phyloP scores from a whole-genome alignment of 2,797 vertebrate genomes.

The Callimico goeldii region DNA sequence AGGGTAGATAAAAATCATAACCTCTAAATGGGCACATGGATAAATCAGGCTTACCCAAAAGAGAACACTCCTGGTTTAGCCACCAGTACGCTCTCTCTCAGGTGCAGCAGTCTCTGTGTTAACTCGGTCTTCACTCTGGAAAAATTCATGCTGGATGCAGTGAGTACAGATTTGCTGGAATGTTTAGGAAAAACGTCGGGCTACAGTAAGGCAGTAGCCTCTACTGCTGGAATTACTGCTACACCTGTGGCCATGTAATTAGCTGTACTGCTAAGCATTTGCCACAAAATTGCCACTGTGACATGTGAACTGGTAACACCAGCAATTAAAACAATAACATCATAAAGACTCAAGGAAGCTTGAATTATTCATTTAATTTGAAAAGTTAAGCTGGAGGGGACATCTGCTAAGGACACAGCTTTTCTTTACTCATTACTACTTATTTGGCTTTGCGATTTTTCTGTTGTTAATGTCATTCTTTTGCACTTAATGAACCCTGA shows the following conservation, averaged over 20 bases:
- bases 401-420: neutral
- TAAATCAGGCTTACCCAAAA: neutral
- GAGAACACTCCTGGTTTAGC: neutral
- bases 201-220: neutral
- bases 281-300: neutral
- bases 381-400: neutral
- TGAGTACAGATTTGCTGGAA: neutral
- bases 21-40: neutral
- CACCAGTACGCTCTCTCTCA: neutral
- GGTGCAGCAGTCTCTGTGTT: neutral
- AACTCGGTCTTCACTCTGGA: neutral
- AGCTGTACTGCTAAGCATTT: neutral
- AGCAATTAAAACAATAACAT: neutral
- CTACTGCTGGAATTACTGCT: neutral
- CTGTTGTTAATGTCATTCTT: neutral
- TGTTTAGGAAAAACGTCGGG: neutral
- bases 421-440: neutral
- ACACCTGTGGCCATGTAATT: neutral
- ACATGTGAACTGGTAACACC: neutral
- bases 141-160: neutral
- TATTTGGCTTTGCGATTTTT: neutral
- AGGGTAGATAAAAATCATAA: neutral
- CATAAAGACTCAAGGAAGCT: neutral
- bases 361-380: constrained; percentile 33
- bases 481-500: constrained; percentile 2